phyloP scores from a whole-genome alignment of 2,113 vertebrate genomes.

The Pseudorhombus dupliciocellatus region DNA sequence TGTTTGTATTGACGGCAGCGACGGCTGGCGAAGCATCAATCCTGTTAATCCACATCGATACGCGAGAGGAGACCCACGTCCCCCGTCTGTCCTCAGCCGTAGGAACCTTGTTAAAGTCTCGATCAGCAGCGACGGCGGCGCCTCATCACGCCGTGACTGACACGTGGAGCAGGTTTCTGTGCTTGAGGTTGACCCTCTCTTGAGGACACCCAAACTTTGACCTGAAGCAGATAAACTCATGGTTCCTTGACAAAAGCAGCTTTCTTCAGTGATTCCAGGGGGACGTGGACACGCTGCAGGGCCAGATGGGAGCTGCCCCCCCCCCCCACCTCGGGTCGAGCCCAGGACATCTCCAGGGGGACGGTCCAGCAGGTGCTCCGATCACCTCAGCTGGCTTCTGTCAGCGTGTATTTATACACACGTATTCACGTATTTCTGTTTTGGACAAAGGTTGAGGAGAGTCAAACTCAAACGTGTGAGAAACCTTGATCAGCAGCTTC shows the following conservation, averaged over 20 bases:
- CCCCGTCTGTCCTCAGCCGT: not conserved
- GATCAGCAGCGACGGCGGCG: too few species aligned
- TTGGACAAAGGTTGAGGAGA: too few species aligned
- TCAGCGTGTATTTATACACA: too few species aligned
- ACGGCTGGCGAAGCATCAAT: conserved; percentile 3
- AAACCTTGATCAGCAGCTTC: too few species aligned
- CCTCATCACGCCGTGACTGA: too few species aligned
- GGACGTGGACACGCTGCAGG: not conserved
- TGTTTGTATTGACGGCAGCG: conserved; percentile 14
- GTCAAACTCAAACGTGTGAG: too few species aligned
- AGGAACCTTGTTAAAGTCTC: not conserved
- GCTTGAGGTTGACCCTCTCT: too few species aligned
- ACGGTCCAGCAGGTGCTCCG: conserved; percentile 6
- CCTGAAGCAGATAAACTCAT: too few species aligned
- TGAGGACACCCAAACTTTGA: too few species aligned
- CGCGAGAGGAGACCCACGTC: not conserved
- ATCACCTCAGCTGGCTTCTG: not conserved
- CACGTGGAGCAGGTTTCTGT: too few species aligned
- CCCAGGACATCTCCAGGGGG: conserved; percentile 10
- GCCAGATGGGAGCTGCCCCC: conserved; percentile 4
- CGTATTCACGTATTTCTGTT: too few species aligned
- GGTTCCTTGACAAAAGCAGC: not conserved
- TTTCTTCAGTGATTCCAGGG: not conserved
- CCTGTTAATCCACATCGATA: not conserved
- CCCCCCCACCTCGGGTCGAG: not conserved